phyloP scores from a whole-genome alignment of 2,888 invertebrate genomes.

The Prionchulus punctatus region DNA sequence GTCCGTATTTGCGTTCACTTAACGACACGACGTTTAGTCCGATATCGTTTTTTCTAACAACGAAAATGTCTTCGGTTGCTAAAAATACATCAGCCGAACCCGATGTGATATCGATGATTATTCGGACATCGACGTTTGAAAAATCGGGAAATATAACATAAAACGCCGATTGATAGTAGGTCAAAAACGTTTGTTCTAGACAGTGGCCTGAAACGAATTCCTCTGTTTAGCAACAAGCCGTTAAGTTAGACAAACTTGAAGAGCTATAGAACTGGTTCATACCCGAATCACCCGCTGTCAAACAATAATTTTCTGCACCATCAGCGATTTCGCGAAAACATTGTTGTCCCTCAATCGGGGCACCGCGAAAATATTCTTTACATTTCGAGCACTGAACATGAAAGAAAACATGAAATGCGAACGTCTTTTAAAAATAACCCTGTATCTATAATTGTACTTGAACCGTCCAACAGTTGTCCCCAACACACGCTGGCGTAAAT shows the following conservation, averaged over 20 bases:
- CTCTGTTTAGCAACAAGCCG: too few relatives aligned
- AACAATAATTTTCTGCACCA: neutral
- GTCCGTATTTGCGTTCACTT: too few relatives aligned
- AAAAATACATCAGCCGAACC: neutral
- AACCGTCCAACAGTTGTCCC: neutral
- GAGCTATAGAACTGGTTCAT: too few relatives aligned
- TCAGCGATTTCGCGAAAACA: neutral
- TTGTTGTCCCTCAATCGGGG: neutral
- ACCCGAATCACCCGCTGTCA: neutral
- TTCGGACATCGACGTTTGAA: neutral
- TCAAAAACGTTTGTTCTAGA: too few relatives aligned
- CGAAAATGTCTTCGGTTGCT: neutral
- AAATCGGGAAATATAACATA: neutral
- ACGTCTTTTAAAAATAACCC: too few relatives aligned
- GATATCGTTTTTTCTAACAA: neutral
- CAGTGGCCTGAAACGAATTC: too few relatives aligned
- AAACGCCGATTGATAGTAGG: neutral
- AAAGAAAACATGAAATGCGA: too few relatives aligned
- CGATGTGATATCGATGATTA: neutral
- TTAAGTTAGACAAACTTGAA: too few relatives aligned
- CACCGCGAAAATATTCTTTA: neutral
- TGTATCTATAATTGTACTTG: too few relatives aligned
- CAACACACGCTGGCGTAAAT: neutral
- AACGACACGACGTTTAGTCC: too few relatives aligned
- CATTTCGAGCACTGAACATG: neutral